A percentile compares a stretch with the other conserved stretches of the same genome.
Evolutionary conservation across 2,888 invertebrate species (phyloP).

Genomic region (Lysandra bellargus): DNA sequence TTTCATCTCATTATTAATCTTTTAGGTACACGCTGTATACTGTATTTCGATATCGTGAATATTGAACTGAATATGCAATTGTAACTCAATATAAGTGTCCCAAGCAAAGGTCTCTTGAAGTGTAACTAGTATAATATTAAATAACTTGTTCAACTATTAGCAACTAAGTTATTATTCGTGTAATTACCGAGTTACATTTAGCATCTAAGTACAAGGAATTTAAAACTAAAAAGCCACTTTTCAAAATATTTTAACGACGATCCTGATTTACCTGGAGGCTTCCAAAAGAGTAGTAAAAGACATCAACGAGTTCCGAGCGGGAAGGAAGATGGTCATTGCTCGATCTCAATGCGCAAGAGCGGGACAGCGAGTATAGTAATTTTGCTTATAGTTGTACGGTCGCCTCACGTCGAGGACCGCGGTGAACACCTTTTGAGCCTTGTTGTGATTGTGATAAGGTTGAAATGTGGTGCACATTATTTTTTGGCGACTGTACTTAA

Average conservation of each 20-base stretch:
- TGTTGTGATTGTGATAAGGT: background rate
- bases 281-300: slow-evolving; percentile 65
- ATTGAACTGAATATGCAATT: background rate
- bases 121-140: background rate
- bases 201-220: slow-evolving; percentile 15
- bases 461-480: background rate
- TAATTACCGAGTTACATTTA: background rate
- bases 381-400: slow-evolving; percentile 58
- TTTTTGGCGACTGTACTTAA: slow-evolving; percentile 52
- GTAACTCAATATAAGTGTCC: background rate
- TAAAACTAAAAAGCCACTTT: background rate
- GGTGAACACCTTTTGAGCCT: background rate
- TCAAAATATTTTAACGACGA: slow-evolving; percentile 19
- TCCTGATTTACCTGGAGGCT: slow-evolving; percentile 34
- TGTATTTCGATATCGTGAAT: background rate
- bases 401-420: background rate
- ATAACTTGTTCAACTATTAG: background rate
- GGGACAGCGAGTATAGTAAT: slow-evolving; percentile 61
- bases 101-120: background rate
- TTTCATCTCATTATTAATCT: slow-evolving; percentile 26
- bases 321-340: slow-evolving; percentile 48
- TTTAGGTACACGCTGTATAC: background rate
- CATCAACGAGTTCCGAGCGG: slow-evolving; percentile 68
- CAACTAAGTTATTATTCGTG: background rate
- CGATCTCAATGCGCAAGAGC: slow-evolving; percentile 57